Evolutionary conservation across 2,113 vertebrate genomes (phyloP).

Genomic region (Phrynocephalus versicolor): DNA sequence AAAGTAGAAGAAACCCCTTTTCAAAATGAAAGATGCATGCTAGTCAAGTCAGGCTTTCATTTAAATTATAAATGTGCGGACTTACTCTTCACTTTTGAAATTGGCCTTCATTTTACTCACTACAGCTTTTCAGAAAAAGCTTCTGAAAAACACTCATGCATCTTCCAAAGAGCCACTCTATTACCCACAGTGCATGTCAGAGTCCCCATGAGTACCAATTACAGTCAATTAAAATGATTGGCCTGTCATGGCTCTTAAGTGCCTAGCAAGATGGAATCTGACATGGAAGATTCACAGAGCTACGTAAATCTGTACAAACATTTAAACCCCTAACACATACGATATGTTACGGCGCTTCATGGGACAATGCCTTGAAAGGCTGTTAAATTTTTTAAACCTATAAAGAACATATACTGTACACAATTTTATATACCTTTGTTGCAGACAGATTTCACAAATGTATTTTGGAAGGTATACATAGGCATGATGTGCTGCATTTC

Average conservation of each 20-base stretch:
- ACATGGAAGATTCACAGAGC: slow-evolving; percentile 8
- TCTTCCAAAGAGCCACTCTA: slow-evolving; percentile 24
- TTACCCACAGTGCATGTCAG: slow-evolving; percentile 38
- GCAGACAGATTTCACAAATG: background rate
- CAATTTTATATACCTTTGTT: background rate
- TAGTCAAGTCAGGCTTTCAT: background rate
- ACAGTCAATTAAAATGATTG: slow-evolving; percentile 44
- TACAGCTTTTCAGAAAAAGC: background rate
- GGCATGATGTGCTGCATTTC: background rate
- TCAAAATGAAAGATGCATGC: background rate
- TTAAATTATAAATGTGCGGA: slow-evolving; percentile 5
- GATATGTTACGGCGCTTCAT: background rate
- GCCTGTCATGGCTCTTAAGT: slow-evolving; percentile 33
- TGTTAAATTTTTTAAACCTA: background rate
- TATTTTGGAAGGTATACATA: background rate
- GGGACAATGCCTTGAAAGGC: background rate
- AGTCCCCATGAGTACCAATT: slow-evolving; percentile 8
- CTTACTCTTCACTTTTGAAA: slow-evolving; percentile 2
- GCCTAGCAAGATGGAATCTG: slow-evolving; percentile 2
- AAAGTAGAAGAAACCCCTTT: background rate
- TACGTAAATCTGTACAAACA: background rate
- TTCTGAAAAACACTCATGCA: slow-evolving; percentile 10
- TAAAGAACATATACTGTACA: background rate
- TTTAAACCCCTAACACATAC: slow-evolving; percentile 9
- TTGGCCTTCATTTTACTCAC: background rate